Base-by-base conservation (phyloP, 2,797 vertebrate species). In the Chelonia mydas region DNA sequence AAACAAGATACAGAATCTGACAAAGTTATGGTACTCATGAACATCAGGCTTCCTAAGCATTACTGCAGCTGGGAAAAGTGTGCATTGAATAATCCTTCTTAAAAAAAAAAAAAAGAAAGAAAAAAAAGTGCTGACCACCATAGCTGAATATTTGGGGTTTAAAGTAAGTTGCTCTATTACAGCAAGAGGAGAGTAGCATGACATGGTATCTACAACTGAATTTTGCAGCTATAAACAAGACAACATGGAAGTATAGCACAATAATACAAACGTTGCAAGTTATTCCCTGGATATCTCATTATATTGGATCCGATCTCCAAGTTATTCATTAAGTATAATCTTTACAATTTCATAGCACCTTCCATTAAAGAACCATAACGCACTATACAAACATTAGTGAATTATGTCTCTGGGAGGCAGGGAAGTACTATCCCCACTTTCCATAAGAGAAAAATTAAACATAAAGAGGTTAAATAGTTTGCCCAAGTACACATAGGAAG, bases 51-150 rank as follows among this genome's bases (percentile, higher is more conserved):
- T 81, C 31, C 3, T 5, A 80, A 55, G 31, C 5, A 5, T 83
- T 25, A 81, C 11, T 7, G 3, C 27, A 81, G 9, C 28, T 59
- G 28, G 2, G 15, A 13, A 47, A 81, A 17, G 7, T 59, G 11
- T 0, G 1, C 50, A 83, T 54, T 0, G 1, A 89, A 51, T 23
- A 83, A 12, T 0, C 0, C 11, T 41, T 41, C 41, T 41, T 41
- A 2, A 41, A 41, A 41, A 41, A 41, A 41, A n/a, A n/a, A n/a
- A n/a, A n/a, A n/a, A n/a, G n/a, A n/a, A n/a, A n/a, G 41, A 41
- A 41, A 41, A 41, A 41, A 41, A 41, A 41, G 41, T 41, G 41
- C 41, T 41, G 41, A 11, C 3, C 31, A 1, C 3, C 3, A 37
- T 51, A 94, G 37, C 16, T 16, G 88, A 90, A 53, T 87, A 49